Evolutionary conservation across 2,113 vertebrate species (phyloP).

Genomic region (Octodon degus): DNA sequence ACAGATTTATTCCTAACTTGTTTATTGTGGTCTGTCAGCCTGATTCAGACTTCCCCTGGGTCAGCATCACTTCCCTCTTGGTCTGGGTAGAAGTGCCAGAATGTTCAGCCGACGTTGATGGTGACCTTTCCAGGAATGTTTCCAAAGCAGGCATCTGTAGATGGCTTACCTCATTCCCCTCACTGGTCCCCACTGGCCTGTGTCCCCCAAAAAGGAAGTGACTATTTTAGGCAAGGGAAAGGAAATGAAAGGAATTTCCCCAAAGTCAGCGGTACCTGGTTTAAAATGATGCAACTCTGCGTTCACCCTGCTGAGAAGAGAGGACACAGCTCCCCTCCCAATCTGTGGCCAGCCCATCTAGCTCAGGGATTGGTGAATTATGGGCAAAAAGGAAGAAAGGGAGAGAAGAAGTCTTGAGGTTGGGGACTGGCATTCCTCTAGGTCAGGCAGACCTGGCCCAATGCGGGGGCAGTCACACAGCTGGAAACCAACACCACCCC

Average conservation of each 20-base stretch:
- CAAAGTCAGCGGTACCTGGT: background rate
- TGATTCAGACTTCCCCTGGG: background rate
- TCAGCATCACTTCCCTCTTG: background rate
- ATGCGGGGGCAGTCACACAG: background rate
- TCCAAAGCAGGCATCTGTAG: constrained; percentile 10
- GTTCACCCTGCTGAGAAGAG: background rate
- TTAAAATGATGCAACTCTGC: no score
- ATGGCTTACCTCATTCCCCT: background rate
- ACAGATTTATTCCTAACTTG: background rate
- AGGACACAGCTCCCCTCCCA: background rate
- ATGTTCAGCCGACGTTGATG: background rate
- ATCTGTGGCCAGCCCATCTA: no score
- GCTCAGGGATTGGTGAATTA: background rate
- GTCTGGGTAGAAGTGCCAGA: background rate
- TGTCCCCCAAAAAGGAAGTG: background rate
- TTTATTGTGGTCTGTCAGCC: background rate
- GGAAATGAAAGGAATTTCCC: background rate
- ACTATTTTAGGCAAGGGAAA: constrained; percentile 43
- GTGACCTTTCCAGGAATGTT: constrained; percentile 50
- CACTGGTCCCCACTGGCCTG: background rate
- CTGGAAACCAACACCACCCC: background rate
- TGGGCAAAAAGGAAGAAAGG: background rate
- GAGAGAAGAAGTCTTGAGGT: background rate
- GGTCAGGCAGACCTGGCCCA: background rate
- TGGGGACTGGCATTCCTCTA: background rate